These are phyloP conservation scores for Acanthiza pusilla DNA, from an alignment of 2,797 vertebrate genomes.

Conservation along the genomic window DNA sequence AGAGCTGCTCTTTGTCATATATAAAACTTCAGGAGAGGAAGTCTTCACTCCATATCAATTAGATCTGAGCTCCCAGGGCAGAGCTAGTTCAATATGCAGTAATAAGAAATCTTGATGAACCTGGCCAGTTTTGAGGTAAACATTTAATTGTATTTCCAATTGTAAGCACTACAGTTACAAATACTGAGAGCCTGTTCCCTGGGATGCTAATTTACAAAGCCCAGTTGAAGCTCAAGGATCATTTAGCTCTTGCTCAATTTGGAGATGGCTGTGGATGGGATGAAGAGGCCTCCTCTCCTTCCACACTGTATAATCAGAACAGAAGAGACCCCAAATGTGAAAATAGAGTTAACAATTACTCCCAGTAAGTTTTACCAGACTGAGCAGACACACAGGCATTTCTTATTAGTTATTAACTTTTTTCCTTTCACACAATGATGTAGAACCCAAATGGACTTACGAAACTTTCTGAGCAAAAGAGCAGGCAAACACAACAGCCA, in stretches of 20 bases:
- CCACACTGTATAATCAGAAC: background rate
- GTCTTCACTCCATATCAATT: background rate
- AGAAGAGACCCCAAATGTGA: background rate
- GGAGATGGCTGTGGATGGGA: background rate
- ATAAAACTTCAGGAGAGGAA: background rate
- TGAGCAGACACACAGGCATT: background rate
- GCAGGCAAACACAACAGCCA: background rate
- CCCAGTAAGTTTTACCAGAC: background rate
- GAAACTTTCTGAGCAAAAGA: background rate
- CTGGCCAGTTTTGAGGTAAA: background rate
- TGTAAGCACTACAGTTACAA: background rate
- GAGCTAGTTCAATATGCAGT: background rate
- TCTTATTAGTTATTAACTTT: background rate
- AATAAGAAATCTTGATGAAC: conserved; percentile 6
- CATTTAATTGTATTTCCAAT: background rate
- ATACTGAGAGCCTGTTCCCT: background rate
- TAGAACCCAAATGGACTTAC: background rate
- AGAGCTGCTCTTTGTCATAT: conserved; percentile 12
- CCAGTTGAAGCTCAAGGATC: background rate
- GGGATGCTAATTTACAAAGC: background rate
- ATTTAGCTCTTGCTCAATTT: background rate
- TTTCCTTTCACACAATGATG: background rate
- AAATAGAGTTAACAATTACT: background rate
- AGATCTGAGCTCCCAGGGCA: background rate
- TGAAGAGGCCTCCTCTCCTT: background rate